Evolutionary conservation across 2,113 vertebrate species (phyloP).

Genomic region (Brevimyrus niger): DNA sequence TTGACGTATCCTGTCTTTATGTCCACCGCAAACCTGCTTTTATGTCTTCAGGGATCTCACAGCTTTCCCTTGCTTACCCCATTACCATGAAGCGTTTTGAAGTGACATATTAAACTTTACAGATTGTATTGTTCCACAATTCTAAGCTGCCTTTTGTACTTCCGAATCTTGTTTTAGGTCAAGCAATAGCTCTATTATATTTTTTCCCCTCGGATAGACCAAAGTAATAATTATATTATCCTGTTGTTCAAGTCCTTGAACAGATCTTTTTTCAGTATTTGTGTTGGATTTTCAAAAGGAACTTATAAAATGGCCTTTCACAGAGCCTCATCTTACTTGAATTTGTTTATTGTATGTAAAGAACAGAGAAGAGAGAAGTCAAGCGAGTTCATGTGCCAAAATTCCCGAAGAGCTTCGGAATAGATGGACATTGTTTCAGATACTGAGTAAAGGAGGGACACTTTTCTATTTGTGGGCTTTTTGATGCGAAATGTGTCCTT

Average conservation of each 20-base stretch:
- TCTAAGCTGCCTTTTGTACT: background rate
- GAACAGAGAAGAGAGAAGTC: background rate
- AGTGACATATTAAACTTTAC: background rate
- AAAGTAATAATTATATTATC: background rate
- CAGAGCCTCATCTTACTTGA: background rate
- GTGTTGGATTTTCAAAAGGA: background rate
- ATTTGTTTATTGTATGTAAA: background rate
- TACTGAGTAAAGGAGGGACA: background rate
- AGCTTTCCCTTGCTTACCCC: background rate
- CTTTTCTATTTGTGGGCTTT: background rate
- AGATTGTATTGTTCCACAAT: background rate
- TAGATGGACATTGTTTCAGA: background rate
- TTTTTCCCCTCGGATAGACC: background rate
- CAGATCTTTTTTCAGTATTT: constrained; percentile 1
- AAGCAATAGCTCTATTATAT: background rate
- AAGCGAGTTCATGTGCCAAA: background rate
- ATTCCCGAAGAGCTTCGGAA: background rate
- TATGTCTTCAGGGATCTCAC: background rate
- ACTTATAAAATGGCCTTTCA: background rate
- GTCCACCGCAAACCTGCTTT: background rate
- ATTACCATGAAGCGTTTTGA: background rate
- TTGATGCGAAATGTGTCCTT: background rate
- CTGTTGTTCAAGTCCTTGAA: background rate
- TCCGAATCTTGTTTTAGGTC: background rate
- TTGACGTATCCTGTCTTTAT: background rate